Base-by-base conservation (phyloP, 2,113 vertebrate genomes). In the Cephalopholis sonnerati region DNA sequence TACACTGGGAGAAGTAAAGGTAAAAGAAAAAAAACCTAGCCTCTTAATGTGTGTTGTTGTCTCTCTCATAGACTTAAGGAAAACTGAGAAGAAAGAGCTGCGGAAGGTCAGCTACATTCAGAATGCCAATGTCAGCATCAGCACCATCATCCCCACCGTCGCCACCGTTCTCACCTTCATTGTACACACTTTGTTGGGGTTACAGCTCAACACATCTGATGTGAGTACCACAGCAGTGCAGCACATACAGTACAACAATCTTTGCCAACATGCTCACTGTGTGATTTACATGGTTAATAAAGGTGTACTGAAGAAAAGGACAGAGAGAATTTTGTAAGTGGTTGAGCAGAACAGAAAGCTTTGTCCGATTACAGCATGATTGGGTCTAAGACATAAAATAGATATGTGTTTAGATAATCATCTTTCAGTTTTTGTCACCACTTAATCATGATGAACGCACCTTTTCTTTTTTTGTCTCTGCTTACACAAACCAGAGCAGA, bases 81-180 rank as follows among this genome's bases (percentile, higher is more conserved):
- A 91, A 77, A 72, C 18, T 0, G 97, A 97, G 77, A 95, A 57
- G 68, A 92, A 72, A 44, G 51, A 96, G 2, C 61, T 97, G 41
- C 74, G 92, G 77, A 27, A 87, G 64, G 92, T 93, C 55, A 94
- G 92, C 36, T 96, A 95, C 20, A 62, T 96, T 54, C 96, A 97
- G 91, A 97, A 85, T 0, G 1, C 8, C 4, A 94, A 91, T 9
- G n/a, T 61, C 2, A 95, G 93, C 29, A 67, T 96, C 44, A 84
- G 93, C 1, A 83, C 89, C 25, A 77, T 95, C 20, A 86, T 94
- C 10, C 95, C 96, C 7, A 90, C 87, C 16, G 7, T 96, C 1
- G 95, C 96, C 63, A 94, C 91, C 0, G 91, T 96, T n/a, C 25
- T 95, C 53, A 96, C 95, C 0, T 96, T 97, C 76, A 68, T 95